Evolutionary conservation across 2,888 invertebrate genomes (phyloP), one percentile per base, ranked within the genome.

Genomic region (Cephus nigrinus): DNA sequence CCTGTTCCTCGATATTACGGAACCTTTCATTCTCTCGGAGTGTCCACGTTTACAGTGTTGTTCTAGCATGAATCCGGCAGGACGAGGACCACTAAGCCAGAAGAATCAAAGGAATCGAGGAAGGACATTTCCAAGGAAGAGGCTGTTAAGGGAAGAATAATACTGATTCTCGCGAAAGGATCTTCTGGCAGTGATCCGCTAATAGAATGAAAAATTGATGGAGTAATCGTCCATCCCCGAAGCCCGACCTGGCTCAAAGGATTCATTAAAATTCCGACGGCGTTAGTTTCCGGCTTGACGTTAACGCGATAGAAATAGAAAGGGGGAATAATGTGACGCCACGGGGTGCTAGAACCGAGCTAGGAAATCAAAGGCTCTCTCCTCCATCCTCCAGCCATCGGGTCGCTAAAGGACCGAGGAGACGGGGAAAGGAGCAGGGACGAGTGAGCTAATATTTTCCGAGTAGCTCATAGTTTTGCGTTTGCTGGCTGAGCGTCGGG

Each of bases 361-460:
- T 55, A 23, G 23, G 55, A 55, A 55, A 55, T 55, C 55, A 55
- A 55, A 55, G 55, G 23, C 55, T 55, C 4, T 5, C 1, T 35
- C 35, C 35, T 35, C 35, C 35, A 35, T 35, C 3, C 55, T 23
- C 23, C 5, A 23, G 40, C 40, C 55, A 1, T 5, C 23, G 23
- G 23, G 23, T 55, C 15, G 55, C 23, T 23, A 23, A 55, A 23
- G 55, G 55, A 23, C 5, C 55, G 9, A 55, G 55, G 9, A 23
- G 55, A 2, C 9, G 40, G 4, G 15, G 15, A 15, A 15, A 15
- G 40, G 74, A 78, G 69, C 23, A 81, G 75, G 76, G 71, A 76
- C 32, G 23, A 68, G 79, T 75, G 76, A 80, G 80, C 79, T 80
- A 79, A 81, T 81, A 81, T 81, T 80, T 80, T 79, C 78, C 80